Base-by-base conservation (phyloP, 92 coral and sea anemone genomes). In the Parazoanthus atlanticus region DNA sequence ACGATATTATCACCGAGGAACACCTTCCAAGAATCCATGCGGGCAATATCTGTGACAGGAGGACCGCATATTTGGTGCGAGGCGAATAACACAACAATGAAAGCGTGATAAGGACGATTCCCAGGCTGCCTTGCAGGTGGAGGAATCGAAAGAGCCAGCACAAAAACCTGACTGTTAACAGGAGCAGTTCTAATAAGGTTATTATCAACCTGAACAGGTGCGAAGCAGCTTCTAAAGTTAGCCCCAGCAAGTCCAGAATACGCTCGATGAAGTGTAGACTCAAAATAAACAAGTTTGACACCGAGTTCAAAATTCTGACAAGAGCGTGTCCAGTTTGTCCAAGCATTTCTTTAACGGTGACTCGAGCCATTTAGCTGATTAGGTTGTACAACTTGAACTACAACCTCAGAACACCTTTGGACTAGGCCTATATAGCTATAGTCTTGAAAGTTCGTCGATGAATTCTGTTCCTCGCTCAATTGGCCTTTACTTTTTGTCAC, bases 91-190 rank as follows among this genome's bases (percentile, higher is more conserved):
- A 84, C 78, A 69, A 29, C 23, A 74, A 28, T 30, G 87, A 84
- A 10, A 84, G 79, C 9, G 46, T 30, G 64, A 84, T 49, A 43
- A 84, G 66, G 67, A 41, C 31, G 25, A 84, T 84, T 43, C 65
- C 87, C 79, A 84, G 78, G 40, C 41, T 69, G 29, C 78, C 87
- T 32, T 84, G 87, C 40, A 84, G 25, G 21, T 34, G 38, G 11
- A 84, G 78, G 87, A 84, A 84, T 28, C 87, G 79, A 28, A 84
- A 71, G 28, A 84, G 43, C 87, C 66, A 84, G 19, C 87, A 84
- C 31, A 47, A 28, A 29, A 84, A 84, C 26, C 87, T 43, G 29
- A 43, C 32, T 46, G 78, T 28, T 0, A 84, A 79, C 87, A 84
- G 32, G 41, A 84, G 17, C 21, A 84, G 32, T 46, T 84, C 79